Conservation (phyloP, 2,797 vertebrate genomes). For the Fratercula arctica region DNA sequence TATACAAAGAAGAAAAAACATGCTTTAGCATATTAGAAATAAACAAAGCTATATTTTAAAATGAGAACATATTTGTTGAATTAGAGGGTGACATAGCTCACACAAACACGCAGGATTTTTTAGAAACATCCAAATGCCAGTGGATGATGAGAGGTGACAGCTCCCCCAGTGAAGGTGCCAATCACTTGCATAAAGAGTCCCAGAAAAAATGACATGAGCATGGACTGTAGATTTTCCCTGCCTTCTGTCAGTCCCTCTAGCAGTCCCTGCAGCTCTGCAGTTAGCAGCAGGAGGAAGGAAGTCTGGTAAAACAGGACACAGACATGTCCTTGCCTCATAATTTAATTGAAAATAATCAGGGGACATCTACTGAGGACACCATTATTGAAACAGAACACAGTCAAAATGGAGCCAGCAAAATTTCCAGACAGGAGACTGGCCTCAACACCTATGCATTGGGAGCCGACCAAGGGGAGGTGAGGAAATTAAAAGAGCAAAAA, state of each 20-base stretch:
- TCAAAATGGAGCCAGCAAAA: neutral
- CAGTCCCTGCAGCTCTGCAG: neutral
- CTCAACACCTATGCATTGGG: neutral
- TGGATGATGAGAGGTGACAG: slow-evolving; percentile 35
- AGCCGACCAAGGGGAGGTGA: neutral
- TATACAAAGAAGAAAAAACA: neutral
- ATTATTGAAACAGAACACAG: neutral
- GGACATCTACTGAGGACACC: neutral
- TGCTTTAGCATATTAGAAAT: neutral
- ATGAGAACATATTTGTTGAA: neutral
- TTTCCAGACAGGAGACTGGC: neutral
- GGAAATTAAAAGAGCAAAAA: neutral
- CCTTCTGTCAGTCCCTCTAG: neutral
- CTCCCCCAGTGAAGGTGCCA: slow-evolving; percentile 3
- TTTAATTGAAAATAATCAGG: neutral
- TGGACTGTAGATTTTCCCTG: neutral
- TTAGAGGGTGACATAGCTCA: neutral
- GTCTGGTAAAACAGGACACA: slow-evolving; percentile 1
- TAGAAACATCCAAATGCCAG: slow-evolving; percentile 7
- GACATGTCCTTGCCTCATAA: neutral
- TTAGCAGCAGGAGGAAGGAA: neutral
- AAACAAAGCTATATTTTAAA: neutral
- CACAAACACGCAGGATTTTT: neutral
- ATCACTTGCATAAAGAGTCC: slow-evolving; percentile 14
- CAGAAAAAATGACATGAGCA: slow-evolving; percentile 12